These are phyloP conservation scores for Caenorhabditis becei DNA, from an alignment of 2,888 invertebrate genomes.

Conservation along the genomic window DNA sequence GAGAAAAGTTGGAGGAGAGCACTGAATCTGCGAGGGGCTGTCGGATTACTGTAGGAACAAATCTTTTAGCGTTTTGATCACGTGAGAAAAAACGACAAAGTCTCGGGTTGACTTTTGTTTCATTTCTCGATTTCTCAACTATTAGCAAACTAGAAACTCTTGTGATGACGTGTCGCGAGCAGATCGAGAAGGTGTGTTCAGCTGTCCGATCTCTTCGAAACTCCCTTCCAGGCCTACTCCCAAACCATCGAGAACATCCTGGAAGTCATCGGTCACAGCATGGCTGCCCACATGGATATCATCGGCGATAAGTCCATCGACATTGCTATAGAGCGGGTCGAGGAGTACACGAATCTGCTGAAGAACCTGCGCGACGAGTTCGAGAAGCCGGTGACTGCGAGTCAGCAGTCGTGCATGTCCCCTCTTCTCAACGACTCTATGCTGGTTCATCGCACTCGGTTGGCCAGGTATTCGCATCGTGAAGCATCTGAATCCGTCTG, in stretches of 20 bases:
- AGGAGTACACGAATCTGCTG: constrained; percentile 43
- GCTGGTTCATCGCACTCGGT: constrained; percentile 44
- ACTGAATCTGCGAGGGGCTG: no score
- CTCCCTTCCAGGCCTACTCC: constrained; percentile 21
- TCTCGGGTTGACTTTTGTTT: background rate
- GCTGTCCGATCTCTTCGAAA: background rate
- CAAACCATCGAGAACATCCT: constrained; percentile 31
- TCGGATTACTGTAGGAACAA: no score
- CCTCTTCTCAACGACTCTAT: constrained; percentile 52
- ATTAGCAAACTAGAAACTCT: constrained; percentile 13
- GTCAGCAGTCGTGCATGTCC: constrained; percentile 31
- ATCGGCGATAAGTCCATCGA: constrained; percentile 37
- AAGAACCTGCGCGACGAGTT: constrained; percentile 32
- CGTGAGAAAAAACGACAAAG: background rate
- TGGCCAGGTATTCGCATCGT: constrained; percentile 7
- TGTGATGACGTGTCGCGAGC: constrained; percentile 32
- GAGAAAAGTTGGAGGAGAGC: background rate
- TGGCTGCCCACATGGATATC: constrained; percentile 13
- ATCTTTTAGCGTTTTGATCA: background rate
- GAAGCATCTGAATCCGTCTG: background rate
- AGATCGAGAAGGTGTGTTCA: constrained; percentile 24
- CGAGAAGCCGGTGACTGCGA: constrained; percentile 6
- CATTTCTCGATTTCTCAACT: constrained; percentile 1
- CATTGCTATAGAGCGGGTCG: constrained; percentile 16
- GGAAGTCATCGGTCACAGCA: constrained; percentile 23